Conservation (phyloP, 2,888 invertebrate species). For the Parnassius orleans region DNA sequence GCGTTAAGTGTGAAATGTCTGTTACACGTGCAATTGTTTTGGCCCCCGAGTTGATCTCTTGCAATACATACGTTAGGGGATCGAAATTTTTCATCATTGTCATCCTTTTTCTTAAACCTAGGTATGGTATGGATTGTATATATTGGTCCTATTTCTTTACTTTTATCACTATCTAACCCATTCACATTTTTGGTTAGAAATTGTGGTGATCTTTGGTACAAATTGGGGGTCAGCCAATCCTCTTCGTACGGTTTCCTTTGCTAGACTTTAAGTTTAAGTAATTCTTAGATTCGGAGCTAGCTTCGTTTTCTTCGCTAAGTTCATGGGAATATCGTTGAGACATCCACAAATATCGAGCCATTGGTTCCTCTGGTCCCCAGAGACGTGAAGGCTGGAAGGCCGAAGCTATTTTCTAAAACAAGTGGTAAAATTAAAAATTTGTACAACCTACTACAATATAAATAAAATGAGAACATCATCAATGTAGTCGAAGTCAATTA, state of each 20-base stretch:
- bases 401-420: conserved; percentile 63
- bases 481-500: too few relatives aligned
- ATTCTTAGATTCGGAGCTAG: conserved; percentile 52
- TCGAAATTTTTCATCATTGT: conserved; percentile 54
- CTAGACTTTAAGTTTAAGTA: conserved; percentile 48
- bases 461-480: too few relatives aligned
- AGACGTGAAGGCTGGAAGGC: conserved; percentile 68
- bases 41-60: conserved; percentile 60
- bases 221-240: conserved; percentile 48
- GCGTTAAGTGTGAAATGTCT: conserved; percentile 33
- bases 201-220: conserved; percentile 51
- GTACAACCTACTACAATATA: too few relatives aligned
- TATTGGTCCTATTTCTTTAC: conserved; percentile 41
- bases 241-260: conserved; percentile 49
- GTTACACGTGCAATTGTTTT: conserved; percentile 66
- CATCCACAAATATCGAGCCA: conserved; percentile 74
- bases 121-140: conserved; percentile 52
- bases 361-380: conserved; percentile 75
- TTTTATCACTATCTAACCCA: conserved; percentile 39
- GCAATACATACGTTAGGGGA: conserved; percentile 73
- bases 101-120: conserved; percentile 51
- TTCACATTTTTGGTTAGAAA: conserved; percentile 47
- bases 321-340: conserved; percentile 64
- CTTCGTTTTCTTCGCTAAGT: conserved; percentile 53
- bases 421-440: too few relatives aligned